phyloP scores from a whole-genome alignment of 2,888 invertebrate species.

The Strigamia transsilvanica region DNA sequence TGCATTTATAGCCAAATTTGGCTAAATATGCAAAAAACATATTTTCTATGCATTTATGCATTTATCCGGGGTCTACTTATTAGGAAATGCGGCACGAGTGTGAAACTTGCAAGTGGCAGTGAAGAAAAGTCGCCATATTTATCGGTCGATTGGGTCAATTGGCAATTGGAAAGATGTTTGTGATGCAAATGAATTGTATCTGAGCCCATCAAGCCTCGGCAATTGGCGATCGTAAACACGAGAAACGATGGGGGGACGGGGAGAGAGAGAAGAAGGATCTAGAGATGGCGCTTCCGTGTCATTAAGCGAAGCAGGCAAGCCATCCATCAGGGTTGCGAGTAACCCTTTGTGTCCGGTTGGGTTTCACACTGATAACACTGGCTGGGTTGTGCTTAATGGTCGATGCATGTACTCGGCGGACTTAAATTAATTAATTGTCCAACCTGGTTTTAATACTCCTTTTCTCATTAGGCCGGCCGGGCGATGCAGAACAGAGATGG shows the following conservation, averaged over 20 bases:
- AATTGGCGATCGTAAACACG: slow-evolving; percentile 20
- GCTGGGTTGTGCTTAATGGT: slow-evolving; percentile 9
- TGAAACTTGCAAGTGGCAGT: background rate
- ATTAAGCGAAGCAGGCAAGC: slow-evolving; percentile 13
- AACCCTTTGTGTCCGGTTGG: slow-evolving; percentile 20
- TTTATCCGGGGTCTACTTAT: too few species aligned
- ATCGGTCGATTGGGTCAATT: slow-evolving; percentile 4
- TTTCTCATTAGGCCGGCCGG: background rate
- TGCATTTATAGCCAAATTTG: too few species aligned
- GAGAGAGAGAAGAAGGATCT: background rate
- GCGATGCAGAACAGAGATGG: background rate
- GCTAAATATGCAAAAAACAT: too few species aligned
- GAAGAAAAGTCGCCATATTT: background rate
- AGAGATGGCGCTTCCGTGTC: slow-evolving; percentile 20
- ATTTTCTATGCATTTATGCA: too few species aligned
- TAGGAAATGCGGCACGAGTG: background rate
- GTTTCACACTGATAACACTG: slow-evolving; percentile 9
- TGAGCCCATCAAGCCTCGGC: slow-evolving; percentile 7
- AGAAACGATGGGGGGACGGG: background rate
- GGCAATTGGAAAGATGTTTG: slow-evolving; percentile 20
- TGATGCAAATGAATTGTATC: slow-evolving; percentile 20
- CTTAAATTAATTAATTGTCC: slow-evolving; percentile 20
- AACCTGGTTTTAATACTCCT: background rate
- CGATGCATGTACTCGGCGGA: slow-evolving; percentile 8
- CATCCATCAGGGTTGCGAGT: slow-evolving; percentile 10